A percentile compares a stretch with the other conserved stretches of the same genome.
Conservation (phyloP, 2,113 vertebrate species). For the Ochotona curzoniae region DNA sequence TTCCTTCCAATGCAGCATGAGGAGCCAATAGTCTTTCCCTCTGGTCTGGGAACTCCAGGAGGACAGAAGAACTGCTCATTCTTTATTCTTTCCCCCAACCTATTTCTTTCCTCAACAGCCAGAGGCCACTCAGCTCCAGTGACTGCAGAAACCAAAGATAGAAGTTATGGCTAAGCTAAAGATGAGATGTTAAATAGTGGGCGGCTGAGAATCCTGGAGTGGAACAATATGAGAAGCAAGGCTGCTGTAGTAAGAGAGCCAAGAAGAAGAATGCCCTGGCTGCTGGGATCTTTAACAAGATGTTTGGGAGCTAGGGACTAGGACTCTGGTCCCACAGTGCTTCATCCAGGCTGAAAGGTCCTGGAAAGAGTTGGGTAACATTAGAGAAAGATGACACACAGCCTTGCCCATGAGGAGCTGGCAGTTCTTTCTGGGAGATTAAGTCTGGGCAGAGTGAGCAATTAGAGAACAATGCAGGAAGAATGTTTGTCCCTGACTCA, state of each 20-base stretch:
- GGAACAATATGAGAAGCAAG: not conserved
- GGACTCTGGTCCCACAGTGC: not conserved
- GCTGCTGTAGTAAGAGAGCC: not conserved
- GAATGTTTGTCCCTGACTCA: not conserved
- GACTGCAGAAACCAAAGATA: not conserved
- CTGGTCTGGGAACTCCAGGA: not conserved
- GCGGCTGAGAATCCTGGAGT: not conserved
- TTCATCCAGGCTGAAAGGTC: not conserved
- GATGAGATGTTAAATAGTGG: not conserved
- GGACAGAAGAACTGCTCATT: not conserved
- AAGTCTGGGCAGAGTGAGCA: not conserved
- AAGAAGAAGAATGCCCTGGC: not conserved
- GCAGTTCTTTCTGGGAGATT: not conserved
- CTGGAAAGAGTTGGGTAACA: not conserved
- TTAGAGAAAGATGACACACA: not conserved
- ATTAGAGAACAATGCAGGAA: not conserved
- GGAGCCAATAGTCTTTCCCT: not conserved
- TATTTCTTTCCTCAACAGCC: not conserved
- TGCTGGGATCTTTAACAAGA: not conserved
- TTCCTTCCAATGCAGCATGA: not conserved
- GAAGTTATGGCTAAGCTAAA: not conserved
- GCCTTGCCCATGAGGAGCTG: fast-evolving
- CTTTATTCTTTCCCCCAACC: not conserved
- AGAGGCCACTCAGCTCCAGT: not conserved
- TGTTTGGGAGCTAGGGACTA: not conserved